These are phyloP conservation scores for Ceuthmochares aereus DNA, from an alignment of 2,113 vertebrate genomes.

Conservation along the genomic window DNA sequence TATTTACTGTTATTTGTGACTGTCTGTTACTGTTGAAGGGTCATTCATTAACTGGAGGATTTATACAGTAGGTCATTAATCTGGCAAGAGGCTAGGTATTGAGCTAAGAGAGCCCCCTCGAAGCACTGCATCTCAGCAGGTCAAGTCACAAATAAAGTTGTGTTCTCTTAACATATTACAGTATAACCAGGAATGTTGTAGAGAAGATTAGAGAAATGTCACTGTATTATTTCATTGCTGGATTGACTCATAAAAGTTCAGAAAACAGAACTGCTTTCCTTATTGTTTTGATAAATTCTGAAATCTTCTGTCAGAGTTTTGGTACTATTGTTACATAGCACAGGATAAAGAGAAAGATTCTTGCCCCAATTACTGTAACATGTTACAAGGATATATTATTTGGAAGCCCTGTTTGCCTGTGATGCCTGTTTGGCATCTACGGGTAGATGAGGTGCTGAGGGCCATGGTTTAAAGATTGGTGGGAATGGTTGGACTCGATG, in stretches of 20 bases:
- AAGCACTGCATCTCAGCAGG: neutral
- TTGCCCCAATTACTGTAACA: neutral
- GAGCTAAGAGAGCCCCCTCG: neutral
- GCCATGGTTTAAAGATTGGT: no score
- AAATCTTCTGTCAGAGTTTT: neutral
- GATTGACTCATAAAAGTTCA: neutral
- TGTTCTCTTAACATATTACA: neutral
- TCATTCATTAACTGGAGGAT: neutral
- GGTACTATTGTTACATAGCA: accelerated
- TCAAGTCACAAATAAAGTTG: neutral
- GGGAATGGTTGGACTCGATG: no score
- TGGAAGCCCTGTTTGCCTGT: neutral
- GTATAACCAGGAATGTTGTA: neutral
- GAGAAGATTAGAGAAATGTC: neutral
- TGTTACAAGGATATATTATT: neutral
- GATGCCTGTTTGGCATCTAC: no score
- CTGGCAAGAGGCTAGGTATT: neutral
- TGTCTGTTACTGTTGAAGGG: neutral
- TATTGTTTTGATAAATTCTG: neutral
- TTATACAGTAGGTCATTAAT: neutral
- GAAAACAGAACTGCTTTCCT: neutral
- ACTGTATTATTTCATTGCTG: neutral
- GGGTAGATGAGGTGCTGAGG: no score
- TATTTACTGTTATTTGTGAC: neutral
- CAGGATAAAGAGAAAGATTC: neutral